phyloP scores from a whole-genome alignment of 2,888 invertebrate genomes.

The Dasypogon diadema region DNA sequence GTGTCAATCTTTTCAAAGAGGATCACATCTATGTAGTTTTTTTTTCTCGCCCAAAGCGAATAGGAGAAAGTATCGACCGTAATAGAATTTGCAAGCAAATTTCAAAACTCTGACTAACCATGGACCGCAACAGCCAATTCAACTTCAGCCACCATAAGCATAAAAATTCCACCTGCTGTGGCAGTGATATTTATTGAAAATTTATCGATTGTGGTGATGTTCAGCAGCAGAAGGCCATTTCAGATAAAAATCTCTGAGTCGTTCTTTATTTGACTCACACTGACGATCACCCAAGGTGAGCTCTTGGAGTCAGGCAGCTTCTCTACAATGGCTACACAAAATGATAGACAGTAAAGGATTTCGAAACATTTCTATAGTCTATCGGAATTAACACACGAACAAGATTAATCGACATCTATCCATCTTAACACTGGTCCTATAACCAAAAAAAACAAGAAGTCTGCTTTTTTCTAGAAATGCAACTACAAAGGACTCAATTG shows the following conservation, averaged over 20 bases:
- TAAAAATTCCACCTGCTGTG: conserved; percentile 52
- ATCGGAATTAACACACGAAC: conserved; percentile 26
- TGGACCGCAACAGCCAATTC: background rate
- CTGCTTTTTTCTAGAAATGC: conserved; percentile 15
- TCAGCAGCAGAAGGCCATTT: conserved; percentile 39
- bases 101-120: background rate
- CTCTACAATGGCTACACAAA: conserved; percentile 13
- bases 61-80: background rate
- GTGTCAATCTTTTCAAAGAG: background rate
- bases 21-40: background rate
- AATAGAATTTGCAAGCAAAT: background rate
- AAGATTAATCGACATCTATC: conserved; percentile 41
- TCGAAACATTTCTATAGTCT: conserved; percentile 27
- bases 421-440: conserved; percentile 9
- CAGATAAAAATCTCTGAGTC: conserved; percentile 36
- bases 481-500: background rate
- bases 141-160: background rate
- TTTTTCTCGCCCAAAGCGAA: background rate
- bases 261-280: conserved; percentile 19
- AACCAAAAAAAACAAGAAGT: conserved; percentile 9
- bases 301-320: background rate
- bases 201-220: conserved; percentile 50
- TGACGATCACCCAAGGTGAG: conserved; percentile 23
- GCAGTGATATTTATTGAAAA: conserved; percentile 50
- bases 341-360: conserved; percentile 15